Percentiles rank a stretch among this genome's conserved stretches.
Conservation (phyloP, 2,113 vertebrate species). For the Chaetops frenatus region DNA sequence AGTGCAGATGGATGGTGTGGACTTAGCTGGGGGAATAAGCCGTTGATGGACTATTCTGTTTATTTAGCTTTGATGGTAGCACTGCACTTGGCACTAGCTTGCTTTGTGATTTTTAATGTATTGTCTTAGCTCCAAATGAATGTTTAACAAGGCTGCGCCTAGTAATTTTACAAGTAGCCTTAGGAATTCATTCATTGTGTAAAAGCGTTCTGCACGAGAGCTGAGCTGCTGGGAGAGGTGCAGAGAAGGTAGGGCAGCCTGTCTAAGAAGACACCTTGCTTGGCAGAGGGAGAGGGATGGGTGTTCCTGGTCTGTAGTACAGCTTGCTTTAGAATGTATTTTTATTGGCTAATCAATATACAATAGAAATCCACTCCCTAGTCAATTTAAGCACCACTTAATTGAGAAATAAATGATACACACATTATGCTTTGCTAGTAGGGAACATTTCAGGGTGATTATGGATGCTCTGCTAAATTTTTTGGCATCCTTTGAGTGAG, state of each 20-base stretch:
- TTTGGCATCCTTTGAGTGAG: slow-evolving; percentile 40
- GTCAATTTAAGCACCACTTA: slow-evolving; percentile 47
- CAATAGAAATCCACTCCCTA: slow-evolving; percentile 39
- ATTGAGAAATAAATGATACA: slow-evolving; percentile 60
- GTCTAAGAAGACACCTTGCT: not conserved
- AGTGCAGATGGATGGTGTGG: not conserved
- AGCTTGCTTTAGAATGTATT: slow-evolving; percentile 7
- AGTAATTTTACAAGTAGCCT: slow-evolving; percentile 51
- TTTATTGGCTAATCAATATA: slow-evolving; percentile 52
- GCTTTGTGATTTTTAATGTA: slow-evolving; percentile 28
- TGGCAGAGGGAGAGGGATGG: not conserved
- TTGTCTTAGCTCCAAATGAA: slow-evolving; percentile 39
- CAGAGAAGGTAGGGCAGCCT: not conserved
- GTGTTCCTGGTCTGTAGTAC: not conserved
- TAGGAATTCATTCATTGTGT: slow-evolving; percentile 31
- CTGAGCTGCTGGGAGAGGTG: not conserved
- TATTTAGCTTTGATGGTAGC: slow-evolving; percentile 16
- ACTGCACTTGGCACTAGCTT: not conserved
- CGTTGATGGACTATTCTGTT: not conserved
- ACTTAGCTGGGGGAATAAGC: not conserved
- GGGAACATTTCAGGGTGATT: slow-evolving; percentile 45
- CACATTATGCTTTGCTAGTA: slow-evolving; percentile 22
- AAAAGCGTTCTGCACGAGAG: not conserved
- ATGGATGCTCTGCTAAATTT: slow-evolving; percentile 43
- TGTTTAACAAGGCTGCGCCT: slow-evolving; percentile 32